A percentile compares a stretch with the other conserved stretches of the same genome.
phyloP scores from a whole-genome alignment of 2,113 vertebrate genomes.

The Phaethon lepturus region DNA sequence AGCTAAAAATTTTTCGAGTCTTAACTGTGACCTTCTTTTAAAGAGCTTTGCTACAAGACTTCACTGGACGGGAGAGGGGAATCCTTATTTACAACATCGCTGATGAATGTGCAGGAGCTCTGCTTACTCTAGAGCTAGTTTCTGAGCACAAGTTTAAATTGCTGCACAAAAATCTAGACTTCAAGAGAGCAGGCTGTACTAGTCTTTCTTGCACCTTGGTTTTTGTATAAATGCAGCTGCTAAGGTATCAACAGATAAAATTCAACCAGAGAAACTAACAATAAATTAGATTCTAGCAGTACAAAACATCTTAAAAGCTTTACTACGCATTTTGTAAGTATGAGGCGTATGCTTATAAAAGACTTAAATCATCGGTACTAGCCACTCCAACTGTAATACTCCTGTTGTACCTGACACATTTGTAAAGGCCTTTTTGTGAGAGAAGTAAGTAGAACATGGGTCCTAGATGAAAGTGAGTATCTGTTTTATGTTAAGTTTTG shows the following conservation, averaged over 20 bases:
- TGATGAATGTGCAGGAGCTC: not conserved
- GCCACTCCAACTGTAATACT: slow-evolving; percentile 11
- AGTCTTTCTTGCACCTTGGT: not conserved
- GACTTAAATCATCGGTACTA: not conserved
- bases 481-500: not conserved
- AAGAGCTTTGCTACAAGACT: not conserved
- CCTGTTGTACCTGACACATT: not conserved
- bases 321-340: not conserved
- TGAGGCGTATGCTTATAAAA: slow-evolving; percentile 6
- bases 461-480: not conserved
- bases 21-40: not conserved
- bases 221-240: not conserved
- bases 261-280: not conserved
- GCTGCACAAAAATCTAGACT: not conserved
- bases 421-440: slow-evolving; percentile 6
- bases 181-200: not conserved
- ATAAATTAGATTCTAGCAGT: not conserved
- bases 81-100: not conserved
- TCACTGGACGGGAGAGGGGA: accelerated
- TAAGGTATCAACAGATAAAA: not conserved
- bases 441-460: not conserved
- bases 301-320: not conserved
- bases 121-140: not conserved
- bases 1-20: not conserved
- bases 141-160: not conserved